Evolutionary conservation across 2,113 vertebrate species (phyloP), one percentile per base, ranked within the genome.

Genomic region (Ceyx margarethae): DNA sequence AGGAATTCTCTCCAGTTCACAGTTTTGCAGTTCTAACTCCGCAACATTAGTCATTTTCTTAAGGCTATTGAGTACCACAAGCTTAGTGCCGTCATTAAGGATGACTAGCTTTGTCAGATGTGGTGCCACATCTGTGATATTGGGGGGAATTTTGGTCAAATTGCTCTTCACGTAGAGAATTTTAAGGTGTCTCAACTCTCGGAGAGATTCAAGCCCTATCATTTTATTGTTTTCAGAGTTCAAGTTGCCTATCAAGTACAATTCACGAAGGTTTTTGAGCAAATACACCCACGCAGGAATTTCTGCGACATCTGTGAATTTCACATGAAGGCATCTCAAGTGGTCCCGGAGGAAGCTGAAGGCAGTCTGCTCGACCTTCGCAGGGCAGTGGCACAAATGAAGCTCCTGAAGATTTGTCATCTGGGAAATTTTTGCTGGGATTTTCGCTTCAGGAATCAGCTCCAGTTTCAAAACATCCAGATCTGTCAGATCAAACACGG

Each of bases 141-240:
- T 99, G 33, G 99, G 99, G 46, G 99, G 99, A 54, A 99, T 98
- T 98, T 99, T 99, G 95, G 99, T 99, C 92, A 99, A 98, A 95
- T 99, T 99, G 97, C 99, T 99, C 95, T 99, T 99, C 82, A 99
- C 98, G 1, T 99, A 98, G 75, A 99, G 97, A 89, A 98, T 97
- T 95, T 99, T 99, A 69, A 99, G 97, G 95, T 99, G 98, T 89
- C 98, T 98, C 84, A 99, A 94, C 89, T 99, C 99, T 94, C 99
- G 97, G 76, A 99, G 98, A 87, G 99, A 99, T 81, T 99, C 99
- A 0, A 99, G 98, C 87, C 99, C 99, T 54, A 99, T 99, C 98
- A 99, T 99, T 96, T 99, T 99, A 97, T 99, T 99, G 92, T 99
- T 99, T 97, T 99, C 99, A 9, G 99, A 99, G 98, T 99, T 99